Evolutionary conservation across 2,113 vertebrate species (phyloP).

Genomic region (Sapajus apella): DNA sequence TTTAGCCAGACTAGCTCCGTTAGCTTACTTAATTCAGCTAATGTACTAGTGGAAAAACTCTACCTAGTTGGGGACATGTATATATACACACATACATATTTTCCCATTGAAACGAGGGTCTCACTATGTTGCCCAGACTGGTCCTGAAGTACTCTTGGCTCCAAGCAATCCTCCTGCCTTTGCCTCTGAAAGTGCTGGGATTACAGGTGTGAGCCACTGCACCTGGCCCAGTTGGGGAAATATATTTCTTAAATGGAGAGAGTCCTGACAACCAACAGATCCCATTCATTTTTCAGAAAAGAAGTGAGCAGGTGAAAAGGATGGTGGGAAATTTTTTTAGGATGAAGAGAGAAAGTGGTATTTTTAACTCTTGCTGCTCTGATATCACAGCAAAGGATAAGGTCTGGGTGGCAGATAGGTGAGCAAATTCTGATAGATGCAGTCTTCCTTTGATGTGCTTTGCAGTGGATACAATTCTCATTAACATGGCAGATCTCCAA

Average conservation of each 20-base stretch:
- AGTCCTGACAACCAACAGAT: not conserved
- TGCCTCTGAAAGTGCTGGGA: no score
- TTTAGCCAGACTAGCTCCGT: not conserved
- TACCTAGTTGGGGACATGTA: not conserved
- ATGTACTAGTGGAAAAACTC: not conserved
- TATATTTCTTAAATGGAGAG: not conserved
- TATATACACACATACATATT: no score
- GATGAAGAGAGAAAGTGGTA: not conserved
- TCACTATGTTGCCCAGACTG: no score
- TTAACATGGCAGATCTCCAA: not conserved
- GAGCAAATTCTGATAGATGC: not conserved
- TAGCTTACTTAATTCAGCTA: slow-evolving; percentile 47
- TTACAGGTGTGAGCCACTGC: no score
- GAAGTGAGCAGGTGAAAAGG: not conserved
- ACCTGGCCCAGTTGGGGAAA: not conserved
- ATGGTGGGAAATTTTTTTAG: not conserved
- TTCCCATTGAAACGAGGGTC: no score
- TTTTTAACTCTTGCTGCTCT: slow-evolving; percentile 11
- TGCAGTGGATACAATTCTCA: not conserved
- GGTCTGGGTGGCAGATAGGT: not conserved
- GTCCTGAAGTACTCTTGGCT: no score
- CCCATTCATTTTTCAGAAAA: not conserved
- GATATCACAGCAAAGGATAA: not conserved
- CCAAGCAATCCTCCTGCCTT: no score
- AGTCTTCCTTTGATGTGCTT: not conserved